Evolutionary conservation across 2,888 invertebrate species (phyloP).

Genomic region (Drosophila lacicola): DNA sequence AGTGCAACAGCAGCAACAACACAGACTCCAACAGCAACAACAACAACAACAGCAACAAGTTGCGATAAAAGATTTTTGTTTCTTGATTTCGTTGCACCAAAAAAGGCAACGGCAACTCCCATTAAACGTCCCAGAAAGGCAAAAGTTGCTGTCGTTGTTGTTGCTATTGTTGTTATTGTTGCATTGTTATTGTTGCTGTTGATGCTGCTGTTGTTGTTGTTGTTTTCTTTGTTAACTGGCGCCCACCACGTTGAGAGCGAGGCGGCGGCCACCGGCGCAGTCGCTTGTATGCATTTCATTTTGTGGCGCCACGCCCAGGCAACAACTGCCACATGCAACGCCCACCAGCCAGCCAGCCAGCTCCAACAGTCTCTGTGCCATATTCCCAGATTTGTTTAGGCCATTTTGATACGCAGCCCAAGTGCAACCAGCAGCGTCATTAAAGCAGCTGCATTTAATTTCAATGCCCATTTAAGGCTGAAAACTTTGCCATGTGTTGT

Average conservation of each 20-base stretch:
- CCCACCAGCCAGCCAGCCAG: conserved; percentile 54
- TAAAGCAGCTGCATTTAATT: conserved; percentile 79
- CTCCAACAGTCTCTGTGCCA: conserved; percentile 53
- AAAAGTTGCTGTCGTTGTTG: conserved; percentile 43
- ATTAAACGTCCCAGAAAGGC: conserved; percentile 78
- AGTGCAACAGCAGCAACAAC: conserved; percentile 17
- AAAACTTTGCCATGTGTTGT: conserved; percentile 35
- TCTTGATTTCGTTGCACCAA: conserved; percentile 76
- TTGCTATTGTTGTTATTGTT: conserved; percentile 20
- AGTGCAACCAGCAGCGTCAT: conserved; percentile 61
- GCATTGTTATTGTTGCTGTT: conserved; percentile 15
- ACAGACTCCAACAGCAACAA: conserved; percentile 13
- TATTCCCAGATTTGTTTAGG: conserved; percentile 72
- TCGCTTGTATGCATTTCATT: conserved; percentile 60
- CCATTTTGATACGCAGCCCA: conserved; percentile 58
- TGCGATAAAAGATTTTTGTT: conserved; percentile 69
- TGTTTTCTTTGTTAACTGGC: conserved; percentile 68
- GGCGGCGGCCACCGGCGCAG: conserved; percentile 68
- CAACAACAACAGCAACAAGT: conserved; percentile 40
- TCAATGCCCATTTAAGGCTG: conserved; percentile 77
- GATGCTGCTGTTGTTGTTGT: conserved; percentile 12
- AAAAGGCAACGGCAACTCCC: conserved; percentile 82
- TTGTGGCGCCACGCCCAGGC: conserved; percentile 70
- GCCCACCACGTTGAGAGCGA: conserved; percentile 67
- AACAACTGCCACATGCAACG: conserved; percentile 60